Conservation (phyloP, 2,113 vertebrate species). For the Phaethon lepturus region DNA sequence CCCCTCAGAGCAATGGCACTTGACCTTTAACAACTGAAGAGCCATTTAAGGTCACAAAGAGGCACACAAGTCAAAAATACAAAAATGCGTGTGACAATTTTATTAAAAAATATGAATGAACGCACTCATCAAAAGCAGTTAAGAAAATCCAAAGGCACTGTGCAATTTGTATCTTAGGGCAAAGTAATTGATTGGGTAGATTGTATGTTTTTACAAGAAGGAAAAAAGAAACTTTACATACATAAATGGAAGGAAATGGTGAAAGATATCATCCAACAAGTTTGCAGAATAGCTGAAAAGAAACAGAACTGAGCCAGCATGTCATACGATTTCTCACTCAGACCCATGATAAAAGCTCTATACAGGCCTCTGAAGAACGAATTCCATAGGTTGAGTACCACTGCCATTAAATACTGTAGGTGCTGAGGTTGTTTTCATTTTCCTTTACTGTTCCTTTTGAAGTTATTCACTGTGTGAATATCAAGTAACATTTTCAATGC, state of each 20-base stretch:
- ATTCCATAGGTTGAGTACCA: constrained; percentile 25
- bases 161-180: neutral
- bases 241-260: neutral
- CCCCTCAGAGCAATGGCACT: constrained; percentile 14
- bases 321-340: constrained; percentile 25
- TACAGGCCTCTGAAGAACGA: constrained; percentile 22
- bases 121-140: constrained; percentile 25
- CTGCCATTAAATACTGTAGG: constrained; percentile 33
- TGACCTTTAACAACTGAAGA: constrained; percentile 13
- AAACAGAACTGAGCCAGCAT: constrained; percentile 12
- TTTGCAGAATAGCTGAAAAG: constrained; percentile 1
- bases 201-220: constrained; percentile 40
- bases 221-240: neutral
- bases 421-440: constrained; percentile 48
- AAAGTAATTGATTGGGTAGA: constrained; percentile 9
- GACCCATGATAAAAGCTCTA: constrained; percentile 45
- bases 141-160: constrained; percentile 1
- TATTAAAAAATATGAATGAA: constrained; percentile 34
- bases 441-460: constrained; percentile 32
- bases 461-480: constrained; percentile 9
- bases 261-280: constrained; percentile 32
- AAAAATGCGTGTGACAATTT: neutral
- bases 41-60: constrained; percentile 42
- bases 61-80: constrained; percentile 21
- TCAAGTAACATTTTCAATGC: constrained; percentile 37